Base-by-base conservation (phyloP, 2,888 invertebrate species). In the Dryomyza anilis region DNA sequence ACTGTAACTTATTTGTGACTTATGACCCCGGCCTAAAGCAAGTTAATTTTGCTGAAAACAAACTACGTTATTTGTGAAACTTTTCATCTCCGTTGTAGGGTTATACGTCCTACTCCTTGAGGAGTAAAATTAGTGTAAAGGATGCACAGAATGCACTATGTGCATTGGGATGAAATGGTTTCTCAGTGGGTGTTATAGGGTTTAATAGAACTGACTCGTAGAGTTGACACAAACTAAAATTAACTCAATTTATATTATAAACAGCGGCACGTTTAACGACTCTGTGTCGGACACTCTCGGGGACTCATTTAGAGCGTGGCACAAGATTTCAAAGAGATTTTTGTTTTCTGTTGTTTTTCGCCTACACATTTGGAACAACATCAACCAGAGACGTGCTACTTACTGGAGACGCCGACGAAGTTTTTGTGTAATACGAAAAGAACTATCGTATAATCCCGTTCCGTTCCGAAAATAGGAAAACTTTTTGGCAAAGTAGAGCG, bases 221-320 rank as follows among this genome's bases (percentile, higher is more conserved):
- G 29, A 29, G 10, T 10, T 16, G 55, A 23, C 10, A 36, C 10
- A 68, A 64, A 63, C 65, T 68, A 66, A 70, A 70, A 68, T 70
- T 69, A 69, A 69, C 70, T 68, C 69, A 68, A 70, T 70, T 70
- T 70, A 68, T 70, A 70, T 69, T 57, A 70, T 70, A 70, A 70
- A 68, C 69, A 69, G 65, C 63, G 67, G 69, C 63, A 68, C 70
- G 68, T 67, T 67, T 64, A 70, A 67, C 64, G 68, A 68, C 64
- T 65, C 63, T 62, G 67, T 58, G 66, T 68, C 55, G 45, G 45
- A 46, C 29, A 58, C 46, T 58, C 58, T 58, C 58, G 21, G 58
- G 27, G 45, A 46, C 45, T 58, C 45, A 58, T 58, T 46, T 29
- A 46, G 27, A 56, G 58, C 58, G 27, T 46, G 16, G 29, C 45